Evolutionary conservation across 1,140 invertebrate species (phyloP).

Genomic region (Eumeta japonica): DNA sequence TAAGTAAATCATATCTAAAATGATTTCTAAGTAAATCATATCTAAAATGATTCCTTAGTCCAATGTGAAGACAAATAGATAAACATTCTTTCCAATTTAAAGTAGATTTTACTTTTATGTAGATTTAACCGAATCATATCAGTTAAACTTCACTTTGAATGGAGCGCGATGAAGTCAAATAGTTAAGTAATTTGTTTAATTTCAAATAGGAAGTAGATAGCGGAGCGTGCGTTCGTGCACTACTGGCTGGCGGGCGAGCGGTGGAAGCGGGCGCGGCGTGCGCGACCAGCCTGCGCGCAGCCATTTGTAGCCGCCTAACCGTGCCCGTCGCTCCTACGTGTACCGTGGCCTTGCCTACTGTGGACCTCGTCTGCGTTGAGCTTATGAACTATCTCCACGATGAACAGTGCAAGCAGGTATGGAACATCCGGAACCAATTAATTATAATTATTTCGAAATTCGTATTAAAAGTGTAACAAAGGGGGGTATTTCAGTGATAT

Average conservation of each 20-base stretch:
- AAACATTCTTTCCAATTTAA: too few species aligned
- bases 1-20: too few species aligned
- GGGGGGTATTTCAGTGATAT: too few species aligned
- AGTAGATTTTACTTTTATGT: neutral
- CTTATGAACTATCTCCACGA: slow-evolving; percentile 20
- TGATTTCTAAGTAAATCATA: too few species aligned
- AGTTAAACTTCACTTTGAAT: too few species aligned
- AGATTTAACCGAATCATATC: too few species aligned
- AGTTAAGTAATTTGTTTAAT: neutral
- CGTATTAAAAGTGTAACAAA: too few species aligned
- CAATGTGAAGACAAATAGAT: too few species aligned
- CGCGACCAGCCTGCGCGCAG: slow-evolving; percentile 19
- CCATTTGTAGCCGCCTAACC: slow-evolving; percentile 8
- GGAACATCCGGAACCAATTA: too few species aligned
- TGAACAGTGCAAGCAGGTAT: slow-evolving; percentile 19
- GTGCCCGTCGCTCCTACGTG: slow-evolving; percentile 12
- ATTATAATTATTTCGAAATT: too few species aligned
- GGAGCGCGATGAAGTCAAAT: too few species aligned
- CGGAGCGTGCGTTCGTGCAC: slow-evolving; percentile 30
- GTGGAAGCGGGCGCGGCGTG: slow-evolving; percentile 35
- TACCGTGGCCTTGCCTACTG: slow-evolving; percentile 21
- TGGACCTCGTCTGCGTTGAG: slow-evolving; percentile 37
- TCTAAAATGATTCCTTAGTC: too few species aligned
- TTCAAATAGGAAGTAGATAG: slow-evolving; percentile 32
- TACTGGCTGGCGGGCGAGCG: slow-evolving; percentile 32